These are phyloP conservation scores for Chloroceryle aenea DNA, from an alignment of 2,113 vertebrate genomes.

Conservation along the genomic window DNA sequence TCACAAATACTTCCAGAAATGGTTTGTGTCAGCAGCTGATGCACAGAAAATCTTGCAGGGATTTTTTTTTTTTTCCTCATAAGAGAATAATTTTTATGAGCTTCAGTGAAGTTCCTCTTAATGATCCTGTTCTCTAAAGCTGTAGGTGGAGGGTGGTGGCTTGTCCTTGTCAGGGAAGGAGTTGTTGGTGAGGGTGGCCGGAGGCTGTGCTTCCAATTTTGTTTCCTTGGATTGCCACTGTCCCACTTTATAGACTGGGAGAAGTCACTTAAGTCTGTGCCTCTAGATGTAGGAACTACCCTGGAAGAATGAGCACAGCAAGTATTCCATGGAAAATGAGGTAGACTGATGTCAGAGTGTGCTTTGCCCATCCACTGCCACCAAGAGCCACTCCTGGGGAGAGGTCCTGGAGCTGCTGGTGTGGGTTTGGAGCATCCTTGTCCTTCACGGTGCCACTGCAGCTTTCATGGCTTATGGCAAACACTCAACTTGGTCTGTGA, in stretches of 20 bases:
- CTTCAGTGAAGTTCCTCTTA: constrained; percentile 16
- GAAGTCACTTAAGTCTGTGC: background rate
- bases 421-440: fast-evolving
- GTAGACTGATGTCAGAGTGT: background rate
- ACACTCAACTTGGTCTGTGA: fast-evolving
- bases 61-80: background rate
- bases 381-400: background rate
- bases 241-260: background rate
- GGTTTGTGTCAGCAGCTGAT: constrained; percentile 77
- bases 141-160: background rate
- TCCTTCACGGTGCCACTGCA: fast-evolving
- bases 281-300: background rate
- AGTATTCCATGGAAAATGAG: background rate
- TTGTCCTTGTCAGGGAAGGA: background rate
- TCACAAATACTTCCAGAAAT: constrained; percentile 75
- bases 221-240: background rate
- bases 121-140: background rate
- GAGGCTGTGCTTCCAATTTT: background rate
- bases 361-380: background rate
- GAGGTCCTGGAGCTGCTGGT: background rate
- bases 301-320: background rate
- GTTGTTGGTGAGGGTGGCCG: fast-evolving
- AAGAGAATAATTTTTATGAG: constrained; percentile 47
- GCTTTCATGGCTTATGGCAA: fast-evolving
- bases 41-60: constrained; percentile 6